Percentiles rank a stretch among this genome's conserved stretches.
These are phyloP conservation scores for Boloria selene DNA, from an alignment of 2,888 invertebrate species.

Conservation along the genomic window DNA sequence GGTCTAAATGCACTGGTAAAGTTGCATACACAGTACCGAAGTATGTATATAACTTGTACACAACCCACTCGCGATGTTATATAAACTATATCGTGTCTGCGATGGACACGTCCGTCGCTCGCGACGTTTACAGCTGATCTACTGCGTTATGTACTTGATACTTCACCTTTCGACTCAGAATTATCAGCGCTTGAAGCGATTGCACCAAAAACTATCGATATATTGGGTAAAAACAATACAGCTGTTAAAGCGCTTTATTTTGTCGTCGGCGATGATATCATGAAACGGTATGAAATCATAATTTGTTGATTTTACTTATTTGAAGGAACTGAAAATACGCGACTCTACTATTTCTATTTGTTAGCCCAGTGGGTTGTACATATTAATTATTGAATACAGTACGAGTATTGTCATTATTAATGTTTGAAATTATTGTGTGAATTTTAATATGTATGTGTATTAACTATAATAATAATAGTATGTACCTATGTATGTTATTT, in stretches of 20 bases:
- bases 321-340: not conserved
- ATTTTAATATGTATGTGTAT: too few relatives aligned
- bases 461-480: too few relatives aligned
- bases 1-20: conserved; percentile 47
- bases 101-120: conserved; percentile 57
- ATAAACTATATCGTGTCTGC: conserved; percentile 32
- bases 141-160: conserved; percentile 57
- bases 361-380: not conserved
- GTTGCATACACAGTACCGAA: conserved; percentile 31
- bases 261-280: conserved; percentile 40
- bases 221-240: conserved; percentile 31
- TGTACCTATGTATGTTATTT: too few relatives aligned
- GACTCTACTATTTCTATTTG: not conserved
- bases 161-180: conserved; percentile 44
- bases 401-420: too few relatives aligned
- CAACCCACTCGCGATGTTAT: conserved; percentile 52
- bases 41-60: conserved; percentile 44
- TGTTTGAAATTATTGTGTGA: too few relatives aligned
- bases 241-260: conserved; percentile 40
- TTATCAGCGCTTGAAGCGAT: conserved; percentile 47
- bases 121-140: conserved; percentile 60
- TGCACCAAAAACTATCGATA: conserved; percentile 22
- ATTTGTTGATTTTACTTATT: conserved; percentile 13
- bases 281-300: conserved; percentile 35
- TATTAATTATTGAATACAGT: too few relatives aligned